A percentile compares a stretch with the other conserved stretches of the same genome.
phyloP scores from a whole-genome alignment of 2,797 vertebrate species.

The Dryobates pubescens region DNA sequence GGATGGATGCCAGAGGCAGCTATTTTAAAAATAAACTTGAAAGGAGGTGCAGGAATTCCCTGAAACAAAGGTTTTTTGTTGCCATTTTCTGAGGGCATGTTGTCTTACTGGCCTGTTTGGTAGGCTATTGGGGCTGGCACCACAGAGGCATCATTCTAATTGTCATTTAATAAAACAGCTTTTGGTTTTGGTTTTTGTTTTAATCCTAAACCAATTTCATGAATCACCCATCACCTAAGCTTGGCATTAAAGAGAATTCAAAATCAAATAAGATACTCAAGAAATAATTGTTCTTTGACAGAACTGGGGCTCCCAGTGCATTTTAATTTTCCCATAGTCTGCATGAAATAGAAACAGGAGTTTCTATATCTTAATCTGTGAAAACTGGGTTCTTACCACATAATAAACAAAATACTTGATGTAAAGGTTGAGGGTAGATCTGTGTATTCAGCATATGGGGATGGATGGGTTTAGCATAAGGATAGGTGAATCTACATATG shows the following conservation, averaged over 20 bases:
- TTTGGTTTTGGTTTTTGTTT: slow-evolving; percentile 4
- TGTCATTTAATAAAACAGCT: slow-evolving; percentile 18
- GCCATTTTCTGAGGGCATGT: background rate
- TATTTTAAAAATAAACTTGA: slow-evolving; percentile 65
- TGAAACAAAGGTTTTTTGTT: slow-evolving; percentile 22
- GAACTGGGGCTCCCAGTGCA: background rate
- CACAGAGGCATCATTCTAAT: slow-evolving; percentile 11
- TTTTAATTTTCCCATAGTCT: slow-evolving; percentile 23
- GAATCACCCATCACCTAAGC: background rate
- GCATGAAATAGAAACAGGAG: background rate
- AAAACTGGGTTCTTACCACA: background rate
- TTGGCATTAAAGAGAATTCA: slow-evolving; percentile 58
- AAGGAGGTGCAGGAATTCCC: slow-evolving; percentile 20
- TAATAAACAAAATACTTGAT: background rate
- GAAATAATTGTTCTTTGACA: slow-evolving; percentile 32
- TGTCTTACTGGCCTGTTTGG: background rate
- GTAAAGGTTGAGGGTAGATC: background rate
- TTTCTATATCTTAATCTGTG: background rate
- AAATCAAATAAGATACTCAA: slow-evolving; percentile 41
- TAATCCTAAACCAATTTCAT: background rate
- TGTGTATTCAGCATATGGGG: background rate
- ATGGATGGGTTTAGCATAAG: background rate
- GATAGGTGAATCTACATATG: background rate
- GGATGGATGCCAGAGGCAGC: slow-evolving; percentile 39
- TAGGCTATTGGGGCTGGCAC: background rate